Conservation (phyloP, 2,888 invertebrate genomes). For the Mylabris sibirica region DNA sequence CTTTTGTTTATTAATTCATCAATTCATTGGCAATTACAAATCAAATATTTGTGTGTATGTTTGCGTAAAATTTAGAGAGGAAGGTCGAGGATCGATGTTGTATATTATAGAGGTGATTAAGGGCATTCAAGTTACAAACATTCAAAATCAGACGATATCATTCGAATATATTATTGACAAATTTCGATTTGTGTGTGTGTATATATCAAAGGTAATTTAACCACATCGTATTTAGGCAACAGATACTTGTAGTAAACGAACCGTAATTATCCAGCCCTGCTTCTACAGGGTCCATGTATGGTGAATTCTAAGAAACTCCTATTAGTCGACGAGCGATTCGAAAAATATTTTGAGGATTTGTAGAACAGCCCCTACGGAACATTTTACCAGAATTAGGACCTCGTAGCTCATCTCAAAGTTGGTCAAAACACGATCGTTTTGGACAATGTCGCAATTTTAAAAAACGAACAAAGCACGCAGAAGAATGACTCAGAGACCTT, state of each 20-base stretch:
- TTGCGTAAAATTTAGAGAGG: background rate
- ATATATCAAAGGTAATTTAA: background rate
- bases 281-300: too few species aligned
- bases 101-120: background rate
- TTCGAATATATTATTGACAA: background rate
- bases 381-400: too few species aligned
- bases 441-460: too few species aligned
- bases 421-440: too few species aligned
- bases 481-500: too few species aligned
- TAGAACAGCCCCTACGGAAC: too few species aligned
- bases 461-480: too few species aligned
- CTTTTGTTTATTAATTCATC: background rate
- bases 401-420: too few species aligned
- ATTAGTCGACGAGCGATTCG: too few species aligned
- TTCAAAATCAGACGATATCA: background rate
- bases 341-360: too few species aligned
- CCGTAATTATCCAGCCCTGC: too few species aligned
- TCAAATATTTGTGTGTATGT: background rate
- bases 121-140: constrained; percentile 4
- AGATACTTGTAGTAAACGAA: background rate
- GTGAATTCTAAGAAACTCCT: too few species aligned
- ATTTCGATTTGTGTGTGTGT: background rate
- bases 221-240: background rate
- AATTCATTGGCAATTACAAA: background rate
- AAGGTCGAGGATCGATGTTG: background rate